A percentile compares a stretch with the other conserved stretches of the same genome.
Evolutionary conservation across 2,888 invertebrate genomes (phyloP).

Genomic region (Lithophane semibrunnea): DNA sequence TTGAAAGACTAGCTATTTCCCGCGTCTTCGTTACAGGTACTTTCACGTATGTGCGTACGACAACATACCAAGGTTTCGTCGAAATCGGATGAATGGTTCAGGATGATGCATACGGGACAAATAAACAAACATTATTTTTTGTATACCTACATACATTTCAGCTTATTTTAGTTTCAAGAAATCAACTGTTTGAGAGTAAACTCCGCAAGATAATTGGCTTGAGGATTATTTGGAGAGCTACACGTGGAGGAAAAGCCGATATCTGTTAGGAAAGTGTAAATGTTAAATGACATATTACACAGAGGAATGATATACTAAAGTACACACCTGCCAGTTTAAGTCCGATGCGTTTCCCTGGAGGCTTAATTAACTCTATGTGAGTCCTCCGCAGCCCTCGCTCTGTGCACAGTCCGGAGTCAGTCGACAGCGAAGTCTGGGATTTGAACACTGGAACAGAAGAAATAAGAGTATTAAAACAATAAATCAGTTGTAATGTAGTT

Average conservation of each 20-base stretch:
- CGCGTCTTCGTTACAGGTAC: background rate
- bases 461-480: background rate
- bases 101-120: too few relatives aligned
- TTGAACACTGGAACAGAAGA: constrained; percentile 85
- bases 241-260: background rate
- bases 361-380: constrained; percentile 89
- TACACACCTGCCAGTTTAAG: constrained; percentile 90
- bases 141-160: background rate
- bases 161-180: background rate
- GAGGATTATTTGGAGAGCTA: constrained; percentile 1
- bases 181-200: background rate
- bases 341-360: constrained; percentile 90
- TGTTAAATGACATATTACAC: background rate
- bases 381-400: constrained; percentile 85
- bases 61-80: background rate
- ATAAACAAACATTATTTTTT: background rate
- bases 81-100: too few relatives aligned
- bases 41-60: too few relatives aligned
- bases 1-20: too few relatives aligned
- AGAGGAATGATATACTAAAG: background rate
- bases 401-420: constrained; percentile 88
- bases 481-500: background rate
- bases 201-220: background rate
- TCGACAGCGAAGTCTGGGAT: constrained; percentile 87
- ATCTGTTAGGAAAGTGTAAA: background rate